phyloP scores from a whole-genome alignment of 2,113 vertebrate species.

The Peucedramus taeniatus region DNA sequence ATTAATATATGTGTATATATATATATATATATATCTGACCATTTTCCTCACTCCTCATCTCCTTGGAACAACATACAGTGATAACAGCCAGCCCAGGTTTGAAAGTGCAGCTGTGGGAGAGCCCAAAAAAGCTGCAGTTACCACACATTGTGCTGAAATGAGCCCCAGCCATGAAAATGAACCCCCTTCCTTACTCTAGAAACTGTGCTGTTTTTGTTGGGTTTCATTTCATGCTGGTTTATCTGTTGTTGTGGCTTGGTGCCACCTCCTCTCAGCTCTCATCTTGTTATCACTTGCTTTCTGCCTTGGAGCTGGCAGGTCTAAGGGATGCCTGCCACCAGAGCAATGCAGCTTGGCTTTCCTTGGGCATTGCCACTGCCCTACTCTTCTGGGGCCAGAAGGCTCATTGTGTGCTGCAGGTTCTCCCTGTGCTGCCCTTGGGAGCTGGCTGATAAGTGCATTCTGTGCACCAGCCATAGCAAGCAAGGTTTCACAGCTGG shows the following conservation, averaged over 20 bases:
- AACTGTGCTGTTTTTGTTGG: neutral
- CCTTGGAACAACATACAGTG: neutral
- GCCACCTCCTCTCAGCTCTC: neutral
- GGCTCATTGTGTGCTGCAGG: fast-evolving
- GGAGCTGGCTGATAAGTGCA: neutral
- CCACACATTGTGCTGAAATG: neutral
- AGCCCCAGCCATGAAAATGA: neutral
- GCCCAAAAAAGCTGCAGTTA: neutral
- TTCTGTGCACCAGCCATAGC: neutral
- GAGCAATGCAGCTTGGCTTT: neutral
- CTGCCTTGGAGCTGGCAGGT: neutral
- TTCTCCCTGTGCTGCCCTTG: neutral
- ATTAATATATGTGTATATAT: neutral
- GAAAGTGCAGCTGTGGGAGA: neutral
- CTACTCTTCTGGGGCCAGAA: neutral
- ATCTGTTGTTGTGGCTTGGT: neutral
- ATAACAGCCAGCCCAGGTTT: neutral
- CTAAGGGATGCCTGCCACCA: neutral
- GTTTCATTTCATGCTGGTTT: neutral
- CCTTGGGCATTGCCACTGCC: neutral
- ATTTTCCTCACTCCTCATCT: neutral
- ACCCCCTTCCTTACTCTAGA: neutral
- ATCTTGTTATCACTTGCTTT: neutral
- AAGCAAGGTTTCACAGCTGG: neutral
- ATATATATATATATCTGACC: neutral